phyloP scores from a whole-genome alignment of 2,113 vertebrate species.

The Gorsachius goisagi region DNA sequence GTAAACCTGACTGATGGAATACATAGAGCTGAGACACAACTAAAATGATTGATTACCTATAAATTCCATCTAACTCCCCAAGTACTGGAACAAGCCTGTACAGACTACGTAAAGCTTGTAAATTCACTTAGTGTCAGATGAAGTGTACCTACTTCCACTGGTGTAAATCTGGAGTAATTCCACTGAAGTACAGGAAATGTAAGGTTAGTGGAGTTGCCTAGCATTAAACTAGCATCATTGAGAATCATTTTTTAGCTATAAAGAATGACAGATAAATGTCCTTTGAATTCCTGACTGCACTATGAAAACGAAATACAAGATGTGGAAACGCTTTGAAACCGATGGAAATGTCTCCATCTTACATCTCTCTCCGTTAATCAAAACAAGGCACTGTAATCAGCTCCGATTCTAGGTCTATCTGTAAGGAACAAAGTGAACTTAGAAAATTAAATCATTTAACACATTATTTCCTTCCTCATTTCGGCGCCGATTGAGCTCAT shows the following conservation, averaged over 20 bases:
- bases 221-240: not conserved
- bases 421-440: constrained; percentile 58
- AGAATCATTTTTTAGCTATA: constrained; percentile 22
- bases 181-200: not conserved
- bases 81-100: not conserved
- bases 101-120: not conserved
- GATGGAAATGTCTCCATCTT: constrained; percentile 35
- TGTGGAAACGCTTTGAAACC: constrained; percentile 25
- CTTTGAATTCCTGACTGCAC: constrained; percentile 18
- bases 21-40: not conserved
- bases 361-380: constrained; percentile 42
- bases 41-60: not conserved
- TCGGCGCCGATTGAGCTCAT: constrained; percentile 50
- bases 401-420: constrained; percentile 51
- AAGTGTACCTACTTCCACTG: not conserved
- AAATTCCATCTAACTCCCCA: not conserved
- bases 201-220: constrained; percentile 30
- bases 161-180: constrained; percentile 8
- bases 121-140: not conserved
- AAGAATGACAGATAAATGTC: constrained; percentile 21
- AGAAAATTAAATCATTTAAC: constrained; percentile 71
- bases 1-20: not conserved
- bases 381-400: constrained; percentile 62
- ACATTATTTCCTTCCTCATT: constrained; percentile 79
- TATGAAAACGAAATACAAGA: constrained; percentile 32